Evolutionary conservation across 2,113 vertebrate genomes (phyloP).

Genomic region (Collichthys lucidus): DNA sequence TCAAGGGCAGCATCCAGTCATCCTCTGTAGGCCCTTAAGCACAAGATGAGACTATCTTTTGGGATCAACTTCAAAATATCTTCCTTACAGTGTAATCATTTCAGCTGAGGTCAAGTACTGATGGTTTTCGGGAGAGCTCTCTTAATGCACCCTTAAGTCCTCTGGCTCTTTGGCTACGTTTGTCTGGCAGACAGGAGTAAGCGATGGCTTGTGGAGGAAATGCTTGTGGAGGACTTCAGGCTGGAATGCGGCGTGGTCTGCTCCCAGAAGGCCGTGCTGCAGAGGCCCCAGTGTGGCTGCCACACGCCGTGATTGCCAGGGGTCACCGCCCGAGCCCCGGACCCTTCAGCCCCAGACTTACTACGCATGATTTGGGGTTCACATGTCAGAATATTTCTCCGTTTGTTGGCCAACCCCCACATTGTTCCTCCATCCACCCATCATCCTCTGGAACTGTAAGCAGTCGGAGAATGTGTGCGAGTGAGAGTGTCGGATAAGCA

Average conservation of each 20-base stretch:
- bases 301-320: conserved; percentile 80
- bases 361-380: conserved; percentile 67
- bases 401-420: conserved; percentile 37
- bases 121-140: conserved; percentile 76
- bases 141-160: conserved; percentile 78
- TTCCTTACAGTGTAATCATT: conserved; percentile 75
- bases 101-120: conserved; percentile 76
- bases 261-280: conserved; percentile 71
- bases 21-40: conserved; percentile 70
- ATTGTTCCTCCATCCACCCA: conserved; percentile 25
- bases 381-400: conserved; percentile 69
- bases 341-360: conserved; percentile 63
- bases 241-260: conserved; percentile 69
- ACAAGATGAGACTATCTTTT: conserved; percentile 74
- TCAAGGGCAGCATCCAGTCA: conserved; percentile 61
- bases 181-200: conserved; percentile 76
- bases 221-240: conserved; percentile 68
- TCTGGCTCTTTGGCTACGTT: conserved; percentile 70
- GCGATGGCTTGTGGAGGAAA: conserved; percentile 73
- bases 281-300: conserved; percentile 73
- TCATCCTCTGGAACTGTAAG: conserved; percentile 43
- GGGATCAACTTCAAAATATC: conserved; percentile 77
- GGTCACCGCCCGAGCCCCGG: conserved; percentile 71
- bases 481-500: conserved; percentile 49
- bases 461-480: conserved; percentile 38